phyloP scores from a whole-genome alignment of 2,797 vertebrate genomes.

The Centroberyx gerrardi region DNA sequence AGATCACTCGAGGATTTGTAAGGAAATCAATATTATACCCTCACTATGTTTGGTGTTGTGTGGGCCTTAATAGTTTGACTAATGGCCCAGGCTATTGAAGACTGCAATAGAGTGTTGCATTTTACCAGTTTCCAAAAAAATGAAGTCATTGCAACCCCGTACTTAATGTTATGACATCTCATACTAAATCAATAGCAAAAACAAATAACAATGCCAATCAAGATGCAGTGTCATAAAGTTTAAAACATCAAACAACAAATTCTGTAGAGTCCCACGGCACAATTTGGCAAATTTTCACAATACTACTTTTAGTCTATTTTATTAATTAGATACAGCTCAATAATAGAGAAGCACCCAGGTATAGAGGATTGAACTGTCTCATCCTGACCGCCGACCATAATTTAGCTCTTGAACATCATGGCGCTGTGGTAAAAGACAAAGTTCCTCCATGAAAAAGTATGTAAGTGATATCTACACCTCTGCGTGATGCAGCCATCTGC shows the following conservation, averaged over 20 bases:
- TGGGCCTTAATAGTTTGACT: constrained; percentile 64
- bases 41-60: constrained; percentile 59
- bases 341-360: constrained; percentile 2
- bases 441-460: constrained; percentile 65
- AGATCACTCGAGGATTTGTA: constrained; percentile 78
- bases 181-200: constrained; percentile 48
- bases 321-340: constrained; percentile 11
- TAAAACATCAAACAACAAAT: too few relatives aligned
- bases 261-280: too few relatives aligned
- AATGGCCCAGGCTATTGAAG: constrained; percentile 69
- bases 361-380: background rate
- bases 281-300: too few relatives aligned
- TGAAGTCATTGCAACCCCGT: background rate
- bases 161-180: constrained; percentile 43
- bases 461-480: constrained; percentile 42
- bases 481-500: constrained; percentile 70
- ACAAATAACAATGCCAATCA: background rate
- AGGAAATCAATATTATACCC: constrained; percentile 78
- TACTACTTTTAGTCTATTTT: background rate
- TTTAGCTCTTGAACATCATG: constrained; percentile 28
- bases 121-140: constrained; percentile 50
- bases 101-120: constrained; percentile 50
- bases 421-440: constrained; percentile 49
- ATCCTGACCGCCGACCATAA: constrained; percentile 31
- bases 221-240: too few relatives aligned